A percentile compares a stretch with the other conserved stretches of the same genome.
Conservation (phyloP, 2,113 vertebrate genomes). For the Salminus brasiliensis region DNA sequence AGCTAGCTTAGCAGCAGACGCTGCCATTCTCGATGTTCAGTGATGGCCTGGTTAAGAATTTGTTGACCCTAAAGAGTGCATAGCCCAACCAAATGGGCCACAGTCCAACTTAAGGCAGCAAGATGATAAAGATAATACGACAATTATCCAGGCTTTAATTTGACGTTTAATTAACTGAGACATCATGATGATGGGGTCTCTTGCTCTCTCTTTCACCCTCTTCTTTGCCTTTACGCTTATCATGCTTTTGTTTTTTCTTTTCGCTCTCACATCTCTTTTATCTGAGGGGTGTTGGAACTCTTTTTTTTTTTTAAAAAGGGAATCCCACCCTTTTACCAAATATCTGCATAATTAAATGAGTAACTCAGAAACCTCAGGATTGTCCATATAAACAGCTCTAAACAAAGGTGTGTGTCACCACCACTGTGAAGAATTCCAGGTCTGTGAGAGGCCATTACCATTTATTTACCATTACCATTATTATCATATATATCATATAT, state of each 20-base stretch:
- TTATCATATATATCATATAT: no score
- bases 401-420: no score
- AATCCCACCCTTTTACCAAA: no score
- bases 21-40: not conserved
- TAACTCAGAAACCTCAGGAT: no score
- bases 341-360: no score
- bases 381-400: no score
- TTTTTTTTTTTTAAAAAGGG: not conserved
- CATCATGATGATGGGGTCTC: not conserved
- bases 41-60: not conserved
- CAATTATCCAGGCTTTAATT: not conserved
- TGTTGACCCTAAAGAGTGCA: not conserved
- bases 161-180: not conserved
- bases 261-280: conserved; percentile 22
- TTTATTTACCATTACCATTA: no score
- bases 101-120: not conserved
- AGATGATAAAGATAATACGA: not conserved
- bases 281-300: not conserved
- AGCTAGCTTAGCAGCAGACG: not conserved
- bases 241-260: conserved; percentile 51
- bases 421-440: no score
- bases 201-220: not conserved
- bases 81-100: not conserved
- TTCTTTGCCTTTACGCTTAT: conserved; percentile 46
- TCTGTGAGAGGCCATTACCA: no score